A percentile compares a stretch with the other conserved stretches of the same genome.
Conservation (phyloP, 2,888 invertebrate species). For the Leptarthrus brevirostris region DNA sequence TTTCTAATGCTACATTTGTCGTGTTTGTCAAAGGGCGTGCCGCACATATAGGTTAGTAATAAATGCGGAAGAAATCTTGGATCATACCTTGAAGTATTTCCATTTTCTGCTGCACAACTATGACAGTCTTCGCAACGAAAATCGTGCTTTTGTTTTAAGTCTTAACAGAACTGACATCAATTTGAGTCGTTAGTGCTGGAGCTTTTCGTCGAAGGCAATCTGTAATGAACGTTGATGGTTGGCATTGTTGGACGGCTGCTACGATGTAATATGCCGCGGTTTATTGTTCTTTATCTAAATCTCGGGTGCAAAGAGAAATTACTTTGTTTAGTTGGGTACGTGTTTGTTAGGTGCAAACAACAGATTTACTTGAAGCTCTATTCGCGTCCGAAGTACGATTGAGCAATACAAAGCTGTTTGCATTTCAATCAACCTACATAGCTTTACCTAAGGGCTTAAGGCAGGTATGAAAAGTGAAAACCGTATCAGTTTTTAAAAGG, state of each 20-base stretch:
- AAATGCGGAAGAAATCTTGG: neutral
- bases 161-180: neutral
- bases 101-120: neutral
- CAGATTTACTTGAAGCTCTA: neutral
- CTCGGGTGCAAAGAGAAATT: neutral
- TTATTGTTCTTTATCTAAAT: neutral
- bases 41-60: neutral
- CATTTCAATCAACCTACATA: neutral
- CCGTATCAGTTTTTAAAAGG: too few species aligned
- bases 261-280: neutral
- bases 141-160: neutral
- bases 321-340: neutral
- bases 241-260: neutral
- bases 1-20: neutral
- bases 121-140: neutral
- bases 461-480: neutral
- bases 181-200: neutral
- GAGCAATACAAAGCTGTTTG: neutral
- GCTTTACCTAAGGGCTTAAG: neutral
- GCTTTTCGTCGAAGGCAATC: neutral
- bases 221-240: neutral
- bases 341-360: neutral
- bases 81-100: neutral
- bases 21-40: constrained; percentile 6
- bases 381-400: neutral